Evolutionary conservation across 2,113 vertebrate species (phyloP).

Genomic region (Sisor rabdophorus): DNA sequence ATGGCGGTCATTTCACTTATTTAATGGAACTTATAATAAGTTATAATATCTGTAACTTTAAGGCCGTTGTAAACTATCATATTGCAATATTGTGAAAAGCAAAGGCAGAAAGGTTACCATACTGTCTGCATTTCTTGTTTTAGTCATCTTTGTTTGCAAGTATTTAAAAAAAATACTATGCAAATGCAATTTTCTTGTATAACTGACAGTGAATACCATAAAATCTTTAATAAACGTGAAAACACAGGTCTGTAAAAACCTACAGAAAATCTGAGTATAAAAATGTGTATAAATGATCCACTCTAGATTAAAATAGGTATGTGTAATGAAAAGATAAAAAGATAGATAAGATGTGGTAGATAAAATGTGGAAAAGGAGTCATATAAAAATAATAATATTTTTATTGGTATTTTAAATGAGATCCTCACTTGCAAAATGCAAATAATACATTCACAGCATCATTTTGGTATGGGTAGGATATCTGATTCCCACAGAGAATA

Average conservation of each 20-base stretch:
- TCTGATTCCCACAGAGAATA: background rate
- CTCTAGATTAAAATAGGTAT: background rate
- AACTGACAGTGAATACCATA: conserved; percentile 31
- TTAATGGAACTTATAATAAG: too few relatives aligned
- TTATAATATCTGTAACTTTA: background rate
- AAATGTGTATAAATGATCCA: conserved; percentile 19
- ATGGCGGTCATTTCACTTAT: too few relatives aligned
- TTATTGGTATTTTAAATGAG: background rate
- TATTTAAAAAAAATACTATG: conserved; percentile 22
- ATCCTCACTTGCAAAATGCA: background rate
- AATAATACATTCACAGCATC: background rate
- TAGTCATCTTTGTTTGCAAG: conserved; percentile 2
- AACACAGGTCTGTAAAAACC: background rate
- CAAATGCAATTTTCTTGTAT: background rate
- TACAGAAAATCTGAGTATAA: conserved; percentile 19
- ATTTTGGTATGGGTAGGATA: background rate
- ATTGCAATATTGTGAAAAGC: background rate
- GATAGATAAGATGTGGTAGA: too few relatives aligned
- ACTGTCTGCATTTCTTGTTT: background rate
- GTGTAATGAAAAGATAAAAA: background rate
- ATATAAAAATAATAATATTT: background rate
- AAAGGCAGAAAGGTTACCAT: background rate
- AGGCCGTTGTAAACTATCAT: conserved; percentile 22
- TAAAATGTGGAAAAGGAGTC: background rate
- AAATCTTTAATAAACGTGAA: too few relatives aligned